Evolutionary conservation across 2,113 vertebrate genomes (phyloP).

Genomic region (Podarcis raffonei): DNA sequence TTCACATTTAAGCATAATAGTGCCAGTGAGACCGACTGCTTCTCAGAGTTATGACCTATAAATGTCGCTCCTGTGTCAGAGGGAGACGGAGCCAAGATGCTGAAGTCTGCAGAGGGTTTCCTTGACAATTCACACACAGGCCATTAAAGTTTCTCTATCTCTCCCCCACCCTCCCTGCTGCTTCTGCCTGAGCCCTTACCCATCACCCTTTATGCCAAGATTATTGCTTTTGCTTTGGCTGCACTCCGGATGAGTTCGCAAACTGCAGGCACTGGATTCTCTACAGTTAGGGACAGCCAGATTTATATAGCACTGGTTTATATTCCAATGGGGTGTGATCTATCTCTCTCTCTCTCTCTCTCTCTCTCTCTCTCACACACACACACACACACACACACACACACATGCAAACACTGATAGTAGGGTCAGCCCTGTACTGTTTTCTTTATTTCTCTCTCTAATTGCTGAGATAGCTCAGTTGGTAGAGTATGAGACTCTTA

Average conservation of each 20-base stretch:
- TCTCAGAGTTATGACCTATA: constrained; percentile 76
- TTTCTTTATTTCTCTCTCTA: too few relatives aligned
- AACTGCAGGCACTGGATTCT: constrained; percentile 15
- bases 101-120: constrained; percentile 80
- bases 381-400: too few relatives aligned
- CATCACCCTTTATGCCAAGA: constrained; percentile 40
- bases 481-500: too few relatives aligned
- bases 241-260: constrained; percentile 45
- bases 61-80: constrained; percentile 73
- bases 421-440: too few relatives aligned
- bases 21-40: constrained; percentile 77
- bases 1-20: constrained; percentile 77
- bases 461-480: too few relatives aligned
- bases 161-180: background rate
- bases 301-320: background rate
- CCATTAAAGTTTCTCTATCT: constrained; percentile 86
- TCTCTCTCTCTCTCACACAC: too few relatives aligned
- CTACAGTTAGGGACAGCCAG: background rate
- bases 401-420: too few relatives aligned
- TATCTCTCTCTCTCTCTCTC: too few relatives aligned
- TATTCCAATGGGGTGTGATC: too few relatives aligned
- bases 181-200: constrained; percentile 45
- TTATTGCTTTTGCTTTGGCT: constrained; percentile 65
- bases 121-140: constrained; percentile 78
- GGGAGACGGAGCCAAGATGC: constrained; percentile 68